Conservation (phyloP, 1,140 invertebrate species). For the Drosophila watanabei region DNA sequence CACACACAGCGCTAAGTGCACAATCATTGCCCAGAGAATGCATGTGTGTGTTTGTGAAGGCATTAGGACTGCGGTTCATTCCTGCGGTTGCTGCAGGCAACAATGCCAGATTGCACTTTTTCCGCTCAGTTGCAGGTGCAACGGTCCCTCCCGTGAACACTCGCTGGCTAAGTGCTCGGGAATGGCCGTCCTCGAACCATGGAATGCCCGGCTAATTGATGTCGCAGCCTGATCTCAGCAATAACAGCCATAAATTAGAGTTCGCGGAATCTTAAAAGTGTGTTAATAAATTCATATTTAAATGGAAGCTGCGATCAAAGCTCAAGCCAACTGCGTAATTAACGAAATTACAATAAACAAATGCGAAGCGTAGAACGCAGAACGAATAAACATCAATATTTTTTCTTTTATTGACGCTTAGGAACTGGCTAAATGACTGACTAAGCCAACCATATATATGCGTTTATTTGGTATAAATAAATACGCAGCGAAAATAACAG, state of each 20-base stretch:
- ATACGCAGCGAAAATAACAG: slow-evolving; percentile 65
- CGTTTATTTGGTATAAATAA: slow-evolving; percentile 51
- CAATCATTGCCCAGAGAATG: slow-evolving; percentile 53
- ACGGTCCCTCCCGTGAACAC: slow-evolving; percentile 16
- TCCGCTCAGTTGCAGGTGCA: slow-evolving; percentile 51
- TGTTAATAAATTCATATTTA: slow-evolving; percentile 28
- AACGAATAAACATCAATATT: slow-evolving; percentile 36
- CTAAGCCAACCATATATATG: slow-evolving; percentile 26
- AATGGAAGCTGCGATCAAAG: slow-evolving; percentile 2
- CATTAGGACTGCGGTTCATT: slow-evolving; percentile 76
- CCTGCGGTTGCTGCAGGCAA: slow-evolving; percentile 53
- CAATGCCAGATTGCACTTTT: slow-evolving; percentile 69
- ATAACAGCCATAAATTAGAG: slow-evolving; percentile 23
- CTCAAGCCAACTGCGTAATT: slow-evolving; percentile 50
- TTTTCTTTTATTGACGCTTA: slow-evolving; percentile 19
- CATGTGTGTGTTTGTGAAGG: slow-evolving; percentile 53
- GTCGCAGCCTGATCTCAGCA: slow-evolving; percentile 15
- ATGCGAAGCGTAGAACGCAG: slow-evolving; percentile 34
- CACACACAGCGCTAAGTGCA: slow-evolving; percentile 45
- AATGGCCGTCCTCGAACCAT: slow-evolving; percentile 25
- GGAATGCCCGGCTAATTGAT: slow-evolving; percentile 42
- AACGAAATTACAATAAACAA: slow-evolving; percentile 65
- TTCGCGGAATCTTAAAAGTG: slow-evolving; percentile 21
- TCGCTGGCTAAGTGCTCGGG: slow-evolving; percentile 56
- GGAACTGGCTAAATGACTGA: slow-evolving; percentile 65